Percentiles rank a stretch among this genome's conserved stretches.
Conservation (phyloP, 2,113 vertebrate genomes). For the Ascaphus truei region DNA sequence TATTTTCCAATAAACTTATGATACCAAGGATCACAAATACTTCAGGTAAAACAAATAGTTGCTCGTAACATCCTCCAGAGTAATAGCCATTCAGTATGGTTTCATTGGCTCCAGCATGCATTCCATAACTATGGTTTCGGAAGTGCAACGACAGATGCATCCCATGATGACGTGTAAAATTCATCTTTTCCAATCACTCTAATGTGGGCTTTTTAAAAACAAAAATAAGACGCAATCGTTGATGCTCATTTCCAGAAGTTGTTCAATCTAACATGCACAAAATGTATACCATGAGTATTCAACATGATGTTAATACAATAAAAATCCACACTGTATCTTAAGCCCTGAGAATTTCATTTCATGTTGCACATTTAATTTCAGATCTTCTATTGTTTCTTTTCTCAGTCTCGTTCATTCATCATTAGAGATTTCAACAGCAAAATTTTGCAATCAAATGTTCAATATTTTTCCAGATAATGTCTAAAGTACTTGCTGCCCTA, state of each 20-base stretch:
- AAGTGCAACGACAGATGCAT: conserved; percentile 56
- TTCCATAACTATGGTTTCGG: conserved; percentile 63
- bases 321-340: conserved; percentile 11
- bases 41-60: conserved; percentile 85
- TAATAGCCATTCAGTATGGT: conserved; percentile 54
- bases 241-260: neutral
- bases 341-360: neutral
- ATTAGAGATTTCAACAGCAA: conserved; percentile 10
- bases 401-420: conserved; percentile 9
- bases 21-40: conserved; percentile 88
- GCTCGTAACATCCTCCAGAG: conserved; percentile 79
- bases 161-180: conserved; percentile 59
- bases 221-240: no score
- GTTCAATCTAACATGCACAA: neutral
- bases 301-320: neutral
- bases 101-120: conserved; percentile 45
- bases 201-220: no score
- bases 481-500: neutral
- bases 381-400: conserved; percentile 6
- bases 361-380: conserved; percentile 13
- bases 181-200: conserved; percentile 59
- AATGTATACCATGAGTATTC: neutral
- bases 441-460: neutral
- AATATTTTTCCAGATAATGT: conserved; percentile 10
- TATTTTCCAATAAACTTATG: conserved; percentile 86